Conservation (phyloP, 2,113 vertebrate species). For the Tringa solitaria region DNA sequence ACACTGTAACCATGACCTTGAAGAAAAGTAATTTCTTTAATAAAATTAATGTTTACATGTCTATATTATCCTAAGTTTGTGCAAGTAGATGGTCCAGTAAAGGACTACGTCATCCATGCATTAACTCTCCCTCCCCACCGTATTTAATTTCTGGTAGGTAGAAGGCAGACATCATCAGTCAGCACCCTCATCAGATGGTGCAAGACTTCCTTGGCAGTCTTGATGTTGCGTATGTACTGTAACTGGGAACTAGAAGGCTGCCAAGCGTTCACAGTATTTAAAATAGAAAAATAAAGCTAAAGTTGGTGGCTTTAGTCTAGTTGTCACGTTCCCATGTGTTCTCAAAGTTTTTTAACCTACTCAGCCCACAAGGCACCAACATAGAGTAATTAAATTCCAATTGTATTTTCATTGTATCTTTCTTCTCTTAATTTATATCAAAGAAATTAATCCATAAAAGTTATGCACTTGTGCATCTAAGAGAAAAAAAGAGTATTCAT, state of each 20-base stretch:
- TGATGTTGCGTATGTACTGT: not conserved
- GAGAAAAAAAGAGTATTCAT: not conserved
- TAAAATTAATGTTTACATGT: not conserved
- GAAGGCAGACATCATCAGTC: not conserved
- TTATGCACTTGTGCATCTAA: not conserved
- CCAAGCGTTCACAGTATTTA: not conserved
- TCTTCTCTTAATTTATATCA: not conserved
- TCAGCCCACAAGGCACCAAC: not conserved
- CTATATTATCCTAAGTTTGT: not conserved
- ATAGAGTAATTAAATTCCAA: not conserved
- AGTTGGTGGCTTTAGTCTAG: not conserved
- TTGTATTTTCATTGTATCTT: not conserved
- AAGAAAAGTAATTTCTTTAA: not conserved
- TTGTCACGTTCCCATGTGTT: not conserved
- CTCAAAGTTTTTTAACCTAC: not conserved
- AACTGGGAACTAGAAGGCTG: not conserved
- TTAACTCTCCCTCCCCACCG: accelerated
- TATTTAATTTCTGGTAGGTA: not conserved
- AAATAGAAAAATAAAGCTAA: not conserved
- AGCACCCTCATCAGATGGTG: not conserved
- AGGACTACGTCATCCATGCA: not conserved
- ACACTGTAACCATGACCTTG: not conserved
- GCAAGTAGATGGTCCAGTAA: not conserved
- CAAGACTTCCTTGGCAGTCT: not conserved
- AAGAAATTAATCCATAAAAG: not conserved